Evolutionary conservation across 2,797 vertebrate genomes (phyloP).

Genomic region (Adrianichthys oophorus): DNA sequence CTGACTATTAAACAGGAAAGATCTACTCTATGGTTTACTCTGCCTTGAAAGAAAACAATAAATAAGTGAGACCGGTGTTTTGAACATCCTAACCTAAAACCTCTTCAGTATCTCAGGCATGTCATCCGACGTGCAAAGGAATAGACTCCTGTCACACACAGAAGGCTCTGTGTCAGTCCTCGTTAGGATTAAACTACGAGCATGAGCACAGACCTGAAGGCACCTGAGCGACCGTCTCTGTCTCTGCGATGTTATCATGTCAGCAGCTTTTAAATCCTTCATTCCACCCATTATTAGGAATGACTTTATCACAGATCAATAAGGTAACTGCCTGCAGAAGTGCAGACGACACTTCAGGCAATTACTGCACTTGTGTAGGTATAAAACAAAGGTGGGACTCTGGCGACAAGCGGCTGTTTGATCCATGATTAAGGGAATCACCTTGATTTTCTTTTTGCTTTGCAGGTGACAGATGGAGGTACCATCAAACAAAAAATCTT

Average conservation of each 20-base stretch:
- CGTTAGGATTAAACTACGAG: conserved; percentile 62
- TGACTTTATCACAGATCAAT: conserved; percentile 73
- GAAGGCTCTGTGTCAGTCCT: conserved; percentile 65
- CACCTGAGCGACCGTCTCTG: conserved; percentile 33
- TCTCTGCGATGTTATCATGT: conserved; percentile 50
- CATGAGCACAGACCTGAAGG: conserved; percentile 23
- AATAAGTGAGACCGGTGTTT: conserved; percentile 53
- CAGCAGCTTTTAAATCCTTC: conserved; percentile 51
- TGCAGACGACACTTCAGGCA: conserved; percentile 74
- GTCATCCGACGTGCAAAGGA: conserved; percentile 65
- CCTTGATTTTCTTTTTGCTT: conserved; percentile 49
- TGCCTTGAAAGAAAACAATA: conserved; percentile 26
- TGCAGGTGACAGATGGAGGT: conserved; percentile 93
- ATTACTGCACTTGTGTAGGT: background rate
- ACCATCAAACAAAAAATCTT: conserved; percentile 99
- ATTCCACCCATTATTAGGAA: conserved; percentile 40
- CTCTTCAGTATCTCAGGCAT: conserved; percentile 65
- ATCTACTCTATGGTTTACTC: conserved; percentile 59
- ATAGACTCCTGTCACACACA: conserved; percentile 57
- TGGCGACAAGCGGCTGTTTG: conserved; percentile 6
- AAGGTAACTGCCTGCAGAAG: conserved; percentile 79
- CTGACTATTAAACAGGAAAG: conserved; percentile 69
- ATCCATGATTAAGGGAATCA: conserved; percentile 45
- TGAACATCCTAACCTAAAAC: conserved; percentile 51
- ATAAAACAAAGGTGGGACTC: background rate